Base-by-base conservation (phyloP, 1,140 invertebrate genomes). In the Calephelis virginiensis region DNA sequence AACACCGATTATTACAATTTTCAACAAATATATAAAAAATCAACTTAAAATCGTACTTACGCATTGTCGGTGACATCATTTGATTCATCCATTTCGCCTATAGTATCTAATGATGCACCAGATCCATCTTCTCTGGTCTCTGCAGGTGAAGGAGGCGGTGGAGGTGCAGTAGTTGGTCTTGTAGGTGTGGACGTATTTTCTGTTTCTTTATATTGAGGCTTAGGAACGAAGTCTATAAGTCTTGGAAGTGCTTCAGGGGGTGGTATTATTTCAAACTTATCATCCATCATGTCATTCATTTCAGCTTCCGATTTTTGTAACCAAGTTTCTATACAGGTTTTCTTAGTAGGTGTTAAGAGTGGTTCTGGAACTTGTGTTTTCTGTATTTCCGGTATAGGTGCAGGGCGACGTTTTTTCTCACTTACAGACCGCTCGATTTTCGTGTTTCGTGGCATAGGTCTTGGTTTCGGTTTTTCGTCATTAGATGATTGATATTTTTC, bases 161-260 rank as follows among this genome's bases (percentile, higher is more conserved):
- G 91, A 70, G 80, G 82, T 8, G 81, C 82, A 28, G 82, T 86
- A 61, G 78, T 85, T 1, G 81, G 85, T 46, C 84, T 76, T 7
- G 75, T 73, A 61, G 86, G 70, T 6, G 77, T 59, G 43, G 72
- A 61, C 67, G 72, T 11, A 68, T 92, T 80, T 67, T 78, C 63
- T 76, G 65, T 78, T 76, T 92, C 81, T 74, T 87, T 86, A 60
- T 77, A 89, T 72, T 92, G 82, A 63, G 90, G 82, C 79, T 94
- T 95, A 9, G 94, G 94, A 9, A 95, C 93, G 79, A 95, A 93
- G 80, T 95, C 94, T 50, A 95, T 94, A 0, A 95, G 82, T 60
- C 94, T 91, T 8, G 94, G 94, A 49, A 95, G 80, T 40, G 81
- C 81, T 78, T 92, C 91, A 3, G 90, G 91, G 43, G 81, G 69